Percentiles rank a stretch among this genome's conserved stretches.
phyloP scores from a whole-genome alignment of 2,888 invertebrate genomes.

The Leptopterna dolabrata region DNA sequence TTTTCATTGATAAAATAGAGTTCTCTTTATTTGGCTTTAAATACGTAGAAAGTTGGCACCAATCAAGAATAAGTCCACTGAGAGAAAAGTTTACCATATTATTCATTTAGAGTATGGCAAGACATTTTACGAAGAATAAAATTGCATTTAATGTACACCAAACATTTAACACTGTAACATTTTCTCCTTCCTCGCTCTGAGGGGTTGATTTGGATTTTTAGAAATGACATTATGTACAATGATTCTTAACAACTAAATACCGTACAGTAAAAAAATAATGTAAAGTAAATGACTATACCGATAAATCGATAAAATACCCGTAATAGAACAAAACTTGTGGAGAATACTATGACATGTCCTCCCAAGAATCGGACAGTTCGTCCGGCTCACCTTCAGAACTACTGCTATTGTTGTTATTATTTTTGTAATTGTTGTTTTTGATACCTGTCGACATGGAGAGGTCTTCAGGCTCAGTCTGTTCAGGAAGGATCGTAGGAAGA shows the following conservation, averaged over 20 bases:
- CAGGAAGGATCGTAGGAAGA: slow-evolving; percentile 70
- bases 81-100: neutral
- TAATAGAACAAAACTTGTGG: slow-evolving; percentile 53
- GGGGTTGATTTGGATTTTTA: neutral
- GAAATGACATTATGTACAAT: slow-evolving; percentile 8
- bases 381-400: slow-evolving; percentile 33
- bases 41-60: neutral
- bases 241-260: slow-evolving; percentile 37
- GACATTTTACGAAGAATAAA: neutral
- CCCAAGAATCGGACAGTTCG: slow-evolving; percentile 50
- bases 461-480: slow-evolving; percentile 93
- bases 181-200: neutral
- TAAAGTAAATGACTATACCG: slow-evolving; percentile 60
- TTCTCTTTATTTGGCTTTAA: neutral
- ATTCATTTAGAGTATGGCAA: neutral
- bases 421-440: slow-evolving; percentile 65
- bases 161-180: neutral
- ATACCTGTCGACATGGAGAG: slow-evolving; percentile 75
- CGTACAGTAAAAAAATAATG: slow-evolving; percentile 58
- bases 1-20: neutral
- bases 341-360: slow-evolving; percentile 45
- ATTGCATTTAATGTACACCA: neutral
- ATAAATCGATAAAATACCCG: slow-evolving; percentile 60
- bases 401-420: slow-evolving; percentile 62
- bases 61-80: neutral